These are phyloP conservation scores for Lasioglossum vierecki DNA, from an alignment of 2,888 invertebrate genomes.

Conservation along the genomic window DNA sequence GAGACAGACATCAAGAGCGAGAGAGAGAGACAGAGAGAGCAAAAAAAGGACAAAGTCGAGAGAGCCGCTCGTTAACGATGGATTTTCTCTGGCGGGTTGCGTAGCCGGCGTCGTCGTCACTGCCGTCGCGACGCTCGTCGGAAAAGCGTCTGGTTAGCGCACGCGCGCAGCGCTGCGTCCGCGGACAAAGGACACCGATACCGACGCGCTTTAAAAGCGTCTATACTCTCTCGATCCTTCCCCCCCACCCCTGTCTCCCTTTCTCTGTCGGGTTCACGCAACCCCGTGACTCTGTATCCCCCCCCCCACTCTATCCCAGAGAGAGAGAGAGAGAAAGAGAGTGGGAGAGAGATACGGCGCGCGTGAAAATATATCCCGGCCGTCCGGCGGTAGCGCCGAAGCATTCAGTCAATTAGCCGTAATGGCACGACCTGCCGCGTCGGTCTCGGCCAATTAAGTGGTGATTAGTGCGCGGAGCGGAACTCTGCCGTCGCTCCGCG, in stretches of 20 bases:
- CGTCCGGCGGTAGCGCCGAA: constrained; percentile 69
- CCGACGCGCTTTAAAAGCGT: constrained; percentile 63
- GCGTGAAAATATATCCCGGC: constrained; percentile 68
- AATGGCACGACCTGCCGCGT: constrained; percentile 76
- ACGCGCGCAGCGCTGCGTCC: constrained; percentile 57
- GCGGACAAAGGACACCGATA: constrained; percentile 50
- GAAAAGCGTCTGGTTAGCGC: constrained; percentile 49
- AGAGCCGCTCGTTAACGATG: constrained; percentile 63
- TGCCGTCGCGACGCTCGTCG: constrained; percentile 25
- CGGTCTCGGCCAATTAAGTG: constrained; percentile 76
- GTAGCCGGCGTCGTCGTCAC: constrained; percentile 53
- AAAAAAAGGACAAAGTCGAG: constrained; percentile 29
- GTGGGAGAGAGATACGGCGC: constrained; percentile 37
- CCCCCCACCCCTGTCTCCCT: not conserved
- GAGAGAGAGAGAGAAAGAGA: not conserved
- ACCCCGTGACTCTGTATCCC: not conserved
- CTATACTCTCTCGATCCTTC: constrained; percentile 13
- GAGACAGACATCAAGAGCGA: not conserved
- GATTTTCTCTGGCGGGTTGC: constrained; percentile 61
- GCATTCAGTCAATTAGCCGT: constrained; percentile 76
- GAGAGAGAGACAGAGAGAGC: no score
- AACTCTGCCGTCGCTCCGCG: constrained; percentile 45
- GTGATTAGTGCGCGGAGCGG: constrained; percentile 75
- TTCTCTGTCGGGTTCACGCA: not conserved
- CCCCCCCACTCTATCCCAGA: not conserved